Base-by-base conservation (phyloP, 2,113 vertebrate genomes). In the Salvelinus namaycush region DNA sequence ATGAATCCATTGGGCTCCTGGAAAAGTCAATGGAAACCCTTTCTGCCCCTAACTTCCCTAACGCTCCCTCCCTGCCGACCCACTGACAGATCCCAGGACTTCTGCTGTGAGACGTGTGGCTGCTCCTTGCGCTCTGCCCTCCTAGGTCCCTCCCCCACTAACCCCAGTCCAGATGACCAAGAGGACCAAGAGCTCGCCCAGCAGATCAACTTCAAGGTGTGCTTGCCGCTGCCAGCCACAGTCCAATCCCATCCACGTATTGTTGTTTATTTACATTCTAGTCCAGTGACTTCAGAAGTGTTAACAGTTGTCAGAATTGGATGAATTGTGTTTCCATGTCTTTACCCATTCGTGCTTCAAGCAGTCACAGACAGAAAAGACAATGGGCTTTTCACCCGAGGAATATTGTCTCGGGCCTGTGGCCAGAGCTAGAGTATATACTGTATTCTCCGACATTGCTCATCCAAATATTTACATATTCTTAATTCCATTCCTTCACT, bases 141-240 rank as follows among this genome's bases (percentile, higher is more conserved):
- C 27, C 90, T 96, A 69, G 90, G 94, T 20, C 92, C 96, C 60
- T 95, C 94, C 39, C 94, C 96, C 6, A 95, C 95, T 1, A 88
- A 92, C 77, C 94, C 91, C 65, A 96, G 95, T 75, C 93, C 94
- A 7, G 95, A 93, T 4, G 97, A 99, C 87, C 87, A 89, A 85
- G 92, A 96, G 80, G 97, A 95, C 73, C 95, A 96, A 79, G 92
- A 97, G 73, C 93, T 99, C 76, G 97, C 97, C 67, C 96, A 95
- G 89, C 97, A 98, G 91, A 99, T 99, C 80, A 97, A 92, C 90
- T 99, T 99, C 87, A 98, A 99, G 97, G 97, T 99, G 90, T 16
- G 59, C 16, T 5, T 16, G n/a, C 6, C 59, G 0, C 59, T 62
- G n/a, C 59, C 7, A 62, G n/a, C n/a, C 59, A 44, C 18, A 48